Percentiles rank a stretch among this genome's conserved stretches.
phyloP scores from a whole-genome alignment of 2,797 vertebrate species.

The Numenius phaeopus region DNA sequence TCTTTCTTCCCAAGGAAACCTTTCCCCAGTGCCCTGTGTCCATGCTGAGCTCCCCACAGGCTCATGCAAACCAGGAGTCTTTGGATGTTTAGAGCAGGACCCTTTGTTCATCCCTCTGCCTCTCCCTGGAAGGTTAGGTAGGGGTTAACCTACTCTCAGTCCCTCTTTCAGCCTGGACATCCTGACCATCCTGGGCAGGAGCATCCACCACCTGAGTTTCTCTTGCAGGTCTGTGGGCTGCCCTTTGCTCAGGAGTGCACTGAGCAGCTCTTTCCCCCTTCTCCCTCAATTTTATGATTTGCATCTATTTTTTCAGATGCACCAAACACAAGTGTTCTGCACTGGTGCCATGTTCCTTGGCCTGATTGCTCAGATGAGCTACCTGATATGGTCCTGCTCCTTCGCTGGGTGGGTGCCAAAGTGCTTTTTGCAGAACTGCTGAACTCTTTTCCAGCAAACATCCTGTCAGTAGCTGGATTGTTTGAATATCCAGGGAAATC shows the following conservation, averaged over 20 bases:
- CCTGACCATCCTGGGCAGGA: not conserved
- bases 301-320: not conserved
- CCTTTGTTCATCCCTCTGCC: not conserved
- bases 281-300: not conserved
- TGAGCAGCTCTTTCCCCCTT: not conserved
- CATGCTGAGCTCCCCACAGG: not conserved
- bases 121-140: not conserved
- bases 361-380: not conserved
- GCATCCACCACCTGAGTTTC: not conserved
- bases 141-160: not conserved
- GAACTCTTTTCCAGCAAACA: not conserved
- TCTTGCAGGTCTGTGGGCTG: not conserved
- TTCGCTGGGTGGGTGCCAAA: not conserved
- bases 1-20: not conserved
- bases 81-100: not conserved
- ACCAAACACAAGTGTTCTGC: not conserved
- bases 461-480: slow-evolving; percentile 24
- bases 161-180: not conserved
- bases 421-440: slow-evolving; percentile 17
- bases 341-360: not conserved
- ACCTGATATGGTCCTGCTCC: fast-evolving
- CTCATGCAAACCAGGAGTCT: not conserved
- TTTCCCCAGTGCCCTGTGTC: not conserved
- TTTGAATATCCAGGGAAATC: slow-evolving; percentile 14
- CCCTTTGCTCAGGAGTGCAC: not conserved